Percentiles rank a stretch among this genome's conserved stretches.
phyloP scores from a whole-genome alignment of 2,888 invertebrate genomes.

The Perithous albicinctus region DNA sequence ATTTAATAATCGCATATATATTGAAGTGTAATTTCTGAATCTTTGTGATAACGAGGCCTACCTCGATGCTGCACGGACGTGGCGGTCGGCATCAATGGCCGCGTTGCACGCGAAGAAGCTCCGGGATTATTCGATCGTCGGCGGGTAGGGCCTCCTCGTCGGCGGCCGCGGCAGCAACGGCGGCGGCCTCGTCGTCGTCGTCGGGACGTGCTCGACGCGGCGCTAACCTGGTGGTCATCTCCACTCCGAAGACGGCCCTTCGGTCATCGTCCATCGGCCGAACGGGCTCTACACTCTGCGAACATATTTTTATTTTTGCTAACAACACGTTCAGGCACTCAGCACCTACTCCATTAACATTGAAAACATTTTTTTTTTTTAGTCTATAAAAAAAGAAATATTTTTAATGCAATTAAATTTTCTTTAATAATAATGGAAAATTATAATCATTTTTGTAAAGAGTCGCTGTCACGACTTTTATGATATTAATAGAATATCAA shows the following conservation, averaged over 20 bases:
- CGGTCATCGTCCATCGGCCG: constrained; percentile 74
- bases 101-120: constrained; percentile 74
- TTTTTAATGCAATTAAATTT: too few species aligned
- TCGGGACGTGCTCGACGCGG: constrained; percentile 78
- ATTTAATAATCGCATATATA: neutral
- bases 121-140: constrained; percentile 64
- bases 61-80: constrained; percentile 77
- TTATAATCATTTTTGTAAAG: too few species aligned
- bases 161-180: constrained; percentile 61
- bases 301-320: constrained; percentile 34
- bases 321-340: neutral
- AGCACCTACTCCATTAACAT: constrained; percentile 31
- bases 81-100: constrained; percentile 76
- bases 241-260: constrained; percentile 75
- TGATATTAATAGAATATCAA: too few species aligned
- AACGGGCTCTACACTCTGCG: constrained; percentile 67
- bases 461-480: too few species aligned
- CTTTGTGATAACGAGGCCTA: constrained; percentile 45
- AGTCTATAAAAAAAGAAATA: too few species aligned
- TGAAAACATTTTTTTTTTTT: too few species aligned
- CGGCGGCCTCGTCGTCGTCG: constrained; percentile 77
- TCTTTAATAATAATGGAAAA: too few species aligned
- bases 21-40: neutral
- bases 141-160: constrained; percentile 60
- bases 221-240: constrained; percentile 79